Conservation (phyloP, 2,888 invertebrate species). For the Seira ritae region DNA sequence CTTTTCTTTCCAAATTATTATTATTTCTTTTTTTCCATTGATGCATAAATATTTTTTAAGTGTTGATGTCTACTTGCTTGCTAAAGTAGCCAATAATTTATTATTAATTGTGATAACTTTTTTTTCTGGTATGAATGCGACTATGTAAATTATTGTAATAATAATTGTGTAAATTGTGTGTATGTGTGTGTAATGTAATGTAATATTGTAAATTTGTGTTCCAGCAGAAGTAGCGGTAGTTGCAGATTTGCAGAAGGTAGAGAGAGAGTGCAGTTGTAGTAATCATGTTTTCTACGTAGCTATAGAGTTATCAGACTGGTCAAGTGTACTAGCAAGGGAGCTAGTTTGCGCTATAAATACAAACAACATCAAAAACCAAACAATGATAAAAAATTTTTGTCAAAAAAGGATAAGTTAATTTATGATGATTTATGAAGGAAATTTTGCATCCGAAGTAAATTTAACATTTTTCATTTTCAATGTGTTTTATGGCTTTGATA, state of each 20-base stretch:
- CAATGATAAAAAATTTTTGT: slow-evolving; percentile 27
- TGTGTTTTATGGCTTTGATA: no score
- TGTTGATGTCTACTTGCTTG: no score
- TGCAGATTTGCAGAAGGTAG: slow-evolving; percentile 45
- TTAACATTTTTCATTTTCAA: no score
- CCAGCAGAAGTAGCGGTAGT: slow-evolving; percentile 58
- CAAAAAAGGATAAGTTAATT: not conserved
- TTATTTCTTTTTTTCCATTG: no score
- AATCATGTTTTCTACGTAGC: slow-evolving; percentile 59
- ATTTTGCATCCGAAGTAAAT: no score
- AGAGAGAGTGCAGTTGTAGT: slow-evolving; percentile 27
- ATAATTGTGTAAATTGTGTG: slow-evolving; percentile 22
- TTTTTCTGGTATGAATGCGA: not conserved
- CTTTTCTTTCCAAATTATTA: no score
- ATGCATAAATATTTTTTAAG: no score
- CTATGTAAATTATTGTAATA: slow-evolving; percentile 20
- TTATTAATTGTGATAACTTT: no score
- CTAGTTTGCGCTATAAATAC: slow-evolving; percentile 60
- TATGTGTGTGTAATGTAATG: slow-evolving; percentile 36
- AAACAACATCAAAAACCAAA: slow-evolving; percentile 50
- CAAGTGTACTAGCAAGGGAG: slow-evolving; percentile 58
- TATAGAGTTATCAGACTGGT: slow-evolving; percentile 65
- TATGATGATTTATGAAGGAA: not conserved
- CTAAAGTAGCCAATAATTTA: no score
- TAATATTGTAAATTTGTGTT: slow-evolving; percentile 38